These are phyloP conservation scores for Sorex araneus DNA, from an alignment of 2,113 vertebrate species.

Conservation along the genomic window DNA sequence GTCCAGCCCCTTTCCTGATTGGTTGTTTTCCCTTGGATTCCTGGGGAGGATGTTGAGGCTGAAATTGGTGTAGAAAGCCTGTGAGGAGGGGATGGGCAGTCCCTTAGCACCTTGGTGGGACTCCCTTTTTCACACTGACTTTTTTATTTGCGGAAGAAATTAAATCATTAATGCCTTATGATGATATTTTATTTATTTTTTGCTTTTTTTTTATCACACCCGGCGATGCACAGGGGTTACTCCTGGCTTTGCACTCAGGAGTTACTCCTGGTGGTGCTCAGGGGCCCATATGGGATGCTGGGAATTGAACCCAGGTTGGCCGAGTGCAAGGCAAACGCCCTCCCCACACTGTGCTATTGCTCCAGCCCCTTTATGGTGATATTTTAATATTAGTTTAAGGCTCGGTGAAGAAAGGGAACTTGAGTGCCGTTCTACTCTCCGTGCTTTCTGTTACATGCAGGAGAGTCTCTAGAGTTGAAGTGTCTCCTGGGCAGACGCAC, in stretches of 20 bases:
- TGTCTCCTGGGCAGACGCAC: background rate
- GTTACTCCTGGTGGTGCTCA: too few species aligned
- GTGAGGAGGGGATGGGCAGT: background rate
- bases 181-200: constrained; percentile 1
- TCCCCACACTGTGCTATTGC: too few species aligned
- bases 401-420: background rate
- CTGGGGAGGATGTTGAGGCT: background rate
- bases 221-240: too few species aligned
- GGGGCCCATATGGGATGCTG: too few species aligned
- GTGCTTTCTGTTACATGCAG: background rate
- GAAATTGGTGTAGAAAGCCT: background rate
- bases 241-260: too few species aligned
- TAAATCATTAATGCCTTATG: constrained; percentile 1
- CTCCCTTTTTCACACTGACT: background rate
- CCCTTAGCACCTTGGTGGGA: background rate
- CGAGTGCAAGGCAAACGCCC: too few species aligned
- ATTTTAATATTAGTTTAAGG: background rate
- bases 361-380: too few species aligned
- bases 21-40: too few species aligned
- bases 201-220: too few species aligned
- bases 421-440: background rate
- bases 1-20: background rate
- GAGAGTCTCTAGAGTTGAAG: background rate
- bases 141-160: constrained; percentile 44
- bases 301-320: too few species aligned